Evolutionary conservation across 2,888 invertebrate genomes (phyloP), one percentile per base, ranked within the genome.

Genomic region (Dynastes hyllus): DNA sequence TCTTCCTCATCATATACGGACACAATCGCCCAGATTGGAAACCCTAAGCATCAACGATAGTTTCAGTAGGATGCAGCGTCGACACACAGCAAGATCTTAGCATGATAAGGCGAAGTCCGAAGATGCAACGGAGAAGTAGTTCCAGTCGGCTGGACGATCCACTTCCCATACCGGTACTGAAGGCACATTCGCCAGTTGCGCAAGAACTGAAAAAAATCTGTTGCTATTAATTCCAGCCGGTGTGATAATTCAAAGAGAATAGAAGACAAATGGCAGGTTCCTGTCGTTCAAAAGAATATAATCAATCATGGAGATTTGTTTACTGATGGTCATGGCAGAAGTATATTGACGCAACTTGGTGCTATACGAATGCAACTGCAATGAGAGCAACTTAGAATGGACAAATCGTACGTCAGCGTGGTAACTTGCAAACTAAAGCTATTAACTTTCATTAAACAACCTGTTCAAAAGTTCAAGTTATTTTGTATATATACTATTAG

Each of bases 361-460:
- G 93, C 94, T 13, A 93, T 94, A 78, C 87, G 93, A 58, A 90
- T 93, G 83, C 94, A 94, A 83, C 84, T 94, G 83, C 94, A 94
- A 82, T 88, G 93, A 61, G 93, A 93, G 79, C 93, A 93, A 85
- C 85, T 94, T 79, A 91, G 91, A 82, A 87, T 93, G 81, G 92
- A 93, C 87, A 90, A 89, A 84, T 86, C 87, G 73, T 83, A 83
- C 85, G 87, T 80, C 87, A 86, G 84, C 87, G 88, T 81, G 51
- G 69, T 29, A 82, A 86, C 83, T 85, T 87, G 86, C 88, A 88
- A 87, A 87, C 88, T 83, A 87, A 88, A 86, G 88, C 88, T 86
- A 88, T 88, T 85, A 87, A 88, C 84, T 86, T 87, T 86, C 85
- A 87, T 87, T 82, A 84, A 83, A 79, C 78, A 78, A 80, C 80